A percentile compares a stretch with the other conserved stretches of the same genome.
Conservation (phyloP, 2,797 vertebrate species). For the Eospalax fontanierii region DNA sequence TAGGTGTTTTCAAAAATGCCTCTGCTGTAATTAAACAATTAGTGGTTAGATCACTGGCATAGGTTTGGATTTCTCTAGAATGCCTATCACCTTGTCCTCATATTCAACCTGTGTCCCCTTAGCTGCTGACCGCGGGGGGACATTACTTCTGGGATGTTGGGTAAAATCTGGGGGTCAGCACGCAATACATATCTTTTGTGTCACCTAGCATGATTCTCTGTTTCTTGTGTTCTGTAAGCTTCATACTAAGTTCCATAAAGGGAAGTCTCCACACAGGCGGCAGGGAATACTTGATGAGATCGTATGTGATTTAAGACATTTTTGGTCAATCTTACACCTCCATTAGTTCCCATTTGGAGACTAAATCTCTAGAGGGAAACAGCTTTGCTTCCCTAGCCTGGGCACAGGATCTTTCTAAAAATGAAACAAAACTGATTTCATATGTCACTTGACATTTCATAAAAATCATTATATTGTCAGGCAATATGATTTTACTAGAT, state of each 20-base stretch:
- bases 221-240: not conserved
- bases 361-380: not conserved
- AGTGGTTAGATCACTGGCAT: constrained; percentile 24
- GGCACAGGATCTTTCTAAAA: not conserved
- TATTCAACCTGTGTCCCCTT: not conserved
- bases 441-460: not conserved
- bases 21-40: constrained; percentile 51
- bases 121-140: not conserved
- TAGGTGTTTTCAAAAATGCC: constrained; percentile 52
- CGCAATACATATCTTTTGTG: no score
- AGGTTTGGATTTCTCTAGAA: constrained; percentile 5
- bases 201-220: not conserved
- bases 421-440: not conserved
- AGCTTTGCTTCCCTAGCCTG: not conserved
- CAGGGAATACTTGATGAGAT: not conserved
- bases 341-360: not conserved
- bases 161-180: not conserved
- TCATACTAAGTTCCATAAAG: not conserved
- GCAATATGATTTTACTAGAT: not conserved
- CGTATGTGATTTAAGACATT: not conserved
- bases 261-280: not conserved
- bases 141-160: not conserved
- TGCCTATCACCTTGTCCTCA: not conserved
- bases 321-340: not conserved
- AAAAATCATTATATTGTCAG: not conserved